Conservation (phyloP, 1,140 invertebrate species). For the Glossosoma conforme region DNA sequence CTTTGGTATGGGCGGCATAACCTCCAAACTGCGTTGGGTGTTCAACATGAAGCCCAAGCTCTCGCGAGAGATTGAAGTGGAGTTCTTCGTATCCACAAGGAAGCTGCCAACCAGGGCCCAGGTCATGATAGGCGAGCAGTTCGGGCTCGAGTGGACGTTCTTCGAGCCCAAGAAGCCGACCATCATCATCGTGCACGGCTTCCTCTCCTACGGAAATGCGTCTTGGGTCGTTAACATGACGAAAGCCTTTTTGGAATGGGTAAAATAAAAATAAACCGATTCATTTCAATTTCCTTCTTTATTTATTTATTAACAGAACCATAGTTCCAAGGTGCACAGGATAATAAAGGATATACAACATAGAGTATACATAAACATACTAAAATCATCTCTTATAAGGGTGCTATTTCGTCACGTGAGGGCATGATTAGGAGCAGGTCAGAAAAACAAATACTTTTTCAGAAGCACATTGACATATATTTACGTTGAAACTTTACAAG, state of each 20-base stretch:
- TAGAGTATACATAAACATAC: too few species aligned
- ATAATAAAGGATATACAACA: too few species aligned
- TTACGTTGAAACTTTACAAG: too few species aligned
- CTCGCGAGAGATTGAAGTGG: conserved; percentile 34
- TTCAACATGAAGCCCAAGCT: conserved; percentile 31
- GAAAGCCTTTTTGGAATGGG: conserved; percentile 48
- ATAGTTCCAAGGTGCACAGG: too few species aligned
- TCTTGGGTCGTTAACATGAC: conserved; percentile 51
- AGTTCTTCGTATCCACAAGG: conserved; percentile 38
- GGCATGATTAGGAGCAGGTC: too few species aligned
- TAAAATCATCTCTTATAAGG: too few species aligned
- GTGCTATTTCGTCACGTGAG: too few species aligned
- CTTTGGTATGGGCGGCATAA: conserved; percentile 36
- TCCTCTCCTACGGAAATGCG: conserved; percentile 51
- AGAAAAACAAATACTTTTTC: too few species aligned
- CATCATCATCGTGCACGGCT: conserved; percentile 54
- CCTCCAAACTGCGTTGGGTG: conserved; percentile 31
- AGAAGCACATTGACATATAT: too few species aligned
- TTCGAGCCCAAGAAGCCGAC: conserved; percentile 47
- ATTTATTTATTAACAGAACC: too few species aligned
- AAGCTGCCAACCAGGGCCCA: conserved; percentile 31
- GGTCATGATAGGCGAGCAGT: conserved; percentile 44
- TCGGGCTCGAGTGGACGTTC: conserved; percentile 55
- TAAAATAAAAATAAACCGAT: too few species aligned
- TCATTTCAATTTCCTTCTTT: too few species aligned